These are phyloP conservation scores for Ceyx margarethae DNA, from an alignment of 2,113 vertebrate species.

Conservation along the genomic window DNA sequence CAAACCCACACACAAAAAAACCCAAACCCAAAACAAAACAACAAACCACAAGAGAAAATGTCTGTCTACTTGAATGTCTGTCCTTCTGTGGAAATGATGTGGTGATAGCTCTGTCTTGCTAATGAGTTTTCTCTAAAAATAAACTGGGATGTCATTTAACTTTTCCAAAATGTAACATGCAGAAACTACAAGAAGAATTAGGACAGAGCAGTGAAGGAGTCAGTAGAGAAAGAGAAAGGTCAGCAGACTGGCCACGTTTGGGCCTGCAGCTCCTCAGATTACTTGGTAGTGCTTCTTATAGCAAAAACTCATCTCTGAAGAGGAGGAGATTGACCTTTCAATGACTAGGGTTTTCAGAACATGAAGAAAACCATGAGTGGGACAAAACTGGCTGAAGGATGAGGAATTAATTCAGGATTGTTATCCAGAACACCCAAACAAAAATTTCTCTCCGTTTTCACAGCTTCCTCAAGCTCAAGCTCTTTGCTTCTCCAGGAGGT, in stretches of 20 bases:
- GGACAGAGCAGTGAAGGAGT: not conserved
- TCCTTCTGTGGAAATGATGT: constrained; percentile 19
- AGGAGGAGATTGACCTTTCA: not conserved
- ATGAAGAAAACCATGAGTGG: not conserved
- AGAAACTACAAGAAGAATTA: constrained; percentile 41
- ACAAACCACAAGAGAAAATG: not conserved
- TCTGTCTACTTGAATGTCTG: not conserved
- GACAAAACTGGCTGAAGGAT: not conserved
- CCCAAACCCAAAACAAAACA: not conserved
- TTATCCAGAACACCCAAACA: not conserved
- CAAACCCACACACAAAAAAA: too few relatives aligned
- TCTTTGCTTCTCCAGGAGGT: not conserved
- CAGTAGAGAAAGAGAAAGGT: not conserved
- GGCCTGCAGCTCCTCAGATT: not conserved
- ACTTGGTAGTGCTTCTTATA: not conserved
- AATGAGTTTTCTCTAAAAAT: constrained; percentile 48
- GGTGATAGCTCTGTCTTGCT: not conserved
- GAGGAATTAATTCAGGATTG: not conserved
- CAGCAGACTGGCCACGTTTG: not conserved
- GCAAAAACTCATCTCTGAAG: not conserved
- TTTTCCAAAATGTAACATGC: constrained; percentile 22
- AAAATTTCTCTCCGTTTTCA: not conserved
- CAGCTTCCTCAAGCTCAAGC: not conserved
- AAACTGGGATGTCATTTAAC: constrained; percentile 30
- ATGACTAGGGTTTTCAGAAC: not conserved